Evolutionary conservation across 1,140 invertebrate species (phyloP), one percentile per base, ranked within the genome.

Genomic region (Listronotus oregonensis): DNA sequence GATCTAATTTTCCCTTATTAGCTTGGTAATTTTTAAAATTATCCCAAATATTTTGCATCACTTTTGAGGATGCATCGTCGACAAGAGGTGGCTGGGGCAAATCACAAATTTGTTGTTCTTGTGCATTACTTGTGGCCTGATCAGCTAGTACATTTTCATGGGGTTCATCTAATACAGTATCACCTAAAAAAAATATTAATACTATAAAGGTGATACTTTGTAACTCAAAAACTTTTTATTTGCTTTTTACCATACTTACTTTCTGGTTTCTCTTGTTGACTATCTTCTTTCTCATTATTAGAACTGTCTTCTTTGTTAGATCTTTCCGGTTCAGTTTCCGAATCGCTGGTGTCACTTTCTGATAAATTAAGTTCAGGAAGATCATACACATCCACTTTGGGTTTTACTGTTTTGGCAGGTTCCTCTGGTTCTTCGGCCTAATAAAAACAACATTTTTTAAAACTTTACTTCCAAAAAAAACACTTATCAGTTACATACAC

Each of bases 311-410:
- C 17, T 10, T 11, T 50, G 2, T 66, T 31, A 46, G 47, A 4
- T 60, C 71, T 74, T 51, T 81, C 75, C 10, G 78, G 73, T 52
- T 87, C 87, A 44, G 82, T 80, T 64, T 90, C 89, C 7, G 87
- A 89, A 67, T 92, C 90, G 75, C 89, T 90, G 63, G 85, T 87
- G 70, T 89, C 88, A 77, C 87, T 89, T 71, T 93, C 91, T 0
- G 90, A 93, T 49, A 93, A 79, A 82, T 93, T 93, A 37, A 92
- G 79, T 5, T 89, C 90, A 2, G 90, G 90, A 6, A 93, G 78
- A 81, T 93, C 90, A 59, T 84, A 83, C n/a, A 86, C 82, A 69
- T 86, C 86, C 0, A 86, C 78, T 50, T 84, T 83, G 34, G 73
- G 75, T 64, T 88, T 85, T 31, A 87, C 87, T 73, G 90, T 85